Conservation (phyloP, 2,113 vertebrate genomes). For the Odocoileus hemionus region DNA sequence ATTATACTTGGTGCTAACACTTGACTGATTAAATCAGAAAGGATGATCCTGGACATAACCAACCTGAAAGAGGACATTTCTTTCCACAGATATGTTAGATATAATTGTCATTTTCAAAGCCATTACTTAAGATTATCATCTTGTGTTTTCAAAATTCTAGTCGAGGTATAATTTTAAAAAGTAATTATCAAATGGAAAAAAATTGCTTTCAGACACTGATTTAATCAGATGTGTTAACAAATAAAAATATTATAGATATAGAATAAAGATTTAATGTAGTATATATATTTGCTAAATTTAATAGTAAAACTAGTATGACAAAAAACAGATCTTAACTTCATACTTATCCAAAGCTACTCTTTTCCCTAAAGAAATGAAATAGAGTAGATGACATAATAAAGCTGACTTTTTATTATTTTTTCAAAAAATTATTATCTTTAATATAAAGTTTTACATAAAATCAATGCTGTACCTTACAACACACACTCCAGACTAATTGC, state of each 20-base stretch:
- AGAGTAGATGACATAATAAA: neutral
- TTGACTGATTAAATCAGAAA: constrained; percentile 32
- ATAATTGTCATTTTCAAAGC: neutral
- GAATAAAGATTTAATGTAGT: neutral
- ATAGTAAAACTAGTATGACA: neutral
- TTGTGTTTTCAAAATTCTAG: neutral
- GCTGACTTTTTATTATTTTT: constrained; percentile 8
- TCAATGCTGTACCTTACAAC: constrained; percentile 2
- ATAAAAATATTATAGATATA: neutral
- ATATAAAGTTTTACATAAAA: neutral
- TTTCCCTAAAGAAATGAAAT: constrained; percentile 33
- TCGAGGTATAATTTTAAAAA: neutral
- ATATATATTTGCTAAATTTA: neutral
- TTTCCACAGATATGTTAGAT: neutral
- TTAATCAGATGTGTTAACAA: neutral
- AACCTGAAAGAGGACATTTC: neutral
- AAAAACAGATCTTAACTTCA: neutral
- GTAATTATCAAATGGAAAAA: neutral
- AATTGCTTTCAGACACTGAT: neutral
- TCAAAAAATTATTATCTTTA: neutral
- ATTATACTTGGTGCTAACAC: neutral
- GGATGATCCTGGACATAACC: neutral
- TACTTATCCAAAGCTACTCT: neutral
- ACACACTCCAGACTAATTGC: constrained; percentile 8
- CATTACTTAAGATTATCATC: neutral